Percentiles rank a stretch among this genome's conserved stretches.
phyloP scores from a whole-genome alignment of 2,113 vertebrate genomes.

The Mastomys coucha region DNA sequence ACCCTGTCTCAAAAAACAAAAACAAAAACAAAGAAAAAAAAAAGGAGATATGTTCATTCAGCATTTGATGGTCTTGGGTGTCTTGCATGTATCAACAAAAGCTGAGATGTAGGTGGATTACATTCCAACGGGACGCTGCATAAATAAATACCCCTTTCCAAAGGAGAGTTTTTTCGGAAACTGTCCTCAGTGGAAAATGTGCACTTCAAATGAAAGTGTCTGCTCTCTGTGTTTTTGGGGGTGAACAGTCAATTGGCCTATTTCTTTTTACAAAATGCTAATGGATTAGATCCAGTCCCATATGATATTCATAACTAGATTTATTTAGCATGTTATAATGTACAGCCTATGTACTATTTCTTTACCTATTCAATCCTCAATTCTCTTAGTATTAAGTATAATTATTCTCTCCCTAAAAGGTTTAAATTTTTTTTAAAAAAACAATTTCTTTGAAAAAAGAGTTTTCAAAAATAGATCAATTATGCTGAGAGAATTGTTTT shows the following conservation, averaged over 20 bases:
- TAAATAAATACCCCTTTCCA: neutral
- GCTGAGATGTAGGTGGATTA: neutral
- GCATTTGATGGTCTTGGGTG: neutral
- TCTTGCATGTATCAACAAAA: conserved; percentile 8
- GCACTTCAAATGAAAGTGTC: neutral
- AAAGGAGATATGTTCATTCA: neutral
- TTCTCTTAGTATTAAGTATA: neutral
- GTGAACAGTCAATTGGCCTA: neutral
- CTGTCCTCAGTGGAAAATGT: neutral
- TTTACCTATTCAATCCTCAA: neutral
- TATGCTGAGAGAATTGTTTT: neutral
- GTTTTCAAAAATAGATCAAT: neutral
- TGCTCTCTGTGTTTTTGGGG: neutral
- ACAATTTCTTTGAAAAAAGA: neutral
- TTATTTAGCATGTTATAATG: neutral
- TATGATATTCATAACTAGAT: neutral
- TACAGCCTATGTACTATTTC: neutral
- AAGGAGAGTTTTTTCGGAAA: neutral
- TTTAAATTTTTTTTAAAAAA: neutral
- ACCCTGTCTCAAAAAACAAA: no score
- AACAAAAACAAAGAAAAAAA: no score
- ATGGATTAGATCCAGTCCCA: neutral
- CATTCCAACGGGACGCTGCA: neutral
- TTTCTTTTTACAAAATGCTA: conserved; percentile 34
- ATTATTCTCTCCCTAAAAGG: neutral